Percentiles rank a stretch among this genome's conserved stretches.
Conservation (phyloP, 2,888 invertebrate species). For the Nemapogon koenigi region DNA sequence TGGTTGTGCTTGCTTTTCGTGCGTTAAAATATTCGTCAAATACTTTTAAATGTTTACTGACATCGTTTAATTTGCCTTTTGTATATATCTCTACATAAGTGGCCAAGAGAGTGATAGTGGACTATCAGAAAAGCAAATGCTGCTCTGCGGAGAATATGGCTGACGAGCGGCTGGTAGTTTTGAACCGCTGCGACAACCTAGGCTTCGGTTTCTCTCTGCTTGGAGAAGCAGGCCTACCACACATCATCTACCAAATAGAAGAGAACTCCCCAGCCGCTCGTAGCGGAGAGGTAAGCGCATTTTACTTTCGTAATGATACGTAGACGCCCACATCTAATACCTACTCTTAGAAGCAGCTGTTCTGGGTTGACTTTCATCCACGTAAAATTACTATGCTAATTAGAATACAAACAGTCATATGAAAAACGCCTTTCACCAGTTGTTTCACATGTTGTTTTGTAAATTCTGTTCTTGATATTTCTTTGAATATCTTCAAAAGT, state of each 20-base stretch:
- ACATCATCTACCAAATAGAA: conserved; percentile 91
- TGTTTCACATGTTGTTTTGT: no score
- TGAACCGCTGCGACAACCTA: conserved; percentile 84
- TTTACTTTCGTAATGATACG: no score
- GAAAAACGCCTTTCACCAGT: no score
- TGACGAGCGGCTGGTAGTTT: conserved; percentile 88
- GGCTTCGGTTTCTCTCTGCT: conserved; percentile 92
- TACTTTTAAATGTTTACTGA: conserved; percentile 32
- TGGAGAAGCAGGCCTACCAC: conserved; percentile 90
- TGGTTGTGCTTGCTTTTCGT: conserved; percentile 53
- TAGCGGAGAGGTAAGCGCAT: conserved; percentile 84
- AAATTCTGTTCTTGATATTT: no score
- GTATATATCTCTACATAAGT: no score
- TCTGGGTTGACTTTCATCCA: no score
- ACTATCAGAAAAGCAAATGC: conserved; percentile 30
- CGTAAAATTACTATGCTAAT: no score
- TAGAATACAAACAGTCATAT: no score
- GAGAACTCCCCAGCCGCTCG: conserved; percentile 93
- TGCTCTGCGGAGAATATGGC: conserved; percentile 73
- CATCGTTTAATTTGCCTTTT: conserved; percentile 1
- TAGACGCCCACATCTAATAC: no score
- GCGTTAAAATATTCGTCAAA: conserved; percentile 40
- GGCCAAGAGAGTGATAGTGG: neutral
- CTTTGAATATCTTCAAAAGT: no score
- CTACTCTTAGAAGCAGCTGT: no score